phyloP scores from a whole-genome alignment of 2,797 vertebrate species.

The Mormyrus proboscirostris region DNA sequence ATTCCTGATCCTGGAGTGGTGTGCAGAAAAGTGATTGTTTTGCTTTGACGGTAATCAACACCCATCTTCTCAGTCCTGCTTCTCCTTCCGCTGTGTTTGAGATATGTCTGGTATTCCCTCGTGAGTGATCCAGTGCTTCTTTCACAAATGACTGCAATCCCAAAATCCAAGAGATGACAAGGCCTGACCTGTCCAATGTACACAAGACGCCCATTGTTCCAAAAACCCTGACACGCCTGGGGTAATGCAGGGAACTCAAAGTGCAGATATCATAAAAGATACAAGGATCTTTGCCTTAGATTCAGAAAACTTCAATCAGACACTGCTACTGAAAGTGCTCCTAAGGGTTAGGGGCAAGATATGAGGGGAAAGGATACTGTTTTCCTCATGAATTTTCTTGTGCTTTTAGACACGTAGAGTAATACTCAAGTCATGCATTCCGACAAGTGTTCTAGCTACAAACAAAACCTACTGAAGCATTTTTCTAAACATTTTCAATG shows the following conservation, averaged over 20 bases:
- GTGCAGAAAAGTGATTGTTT: not conserved
- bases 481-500: not conserved
- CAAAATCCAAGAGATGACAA: conserved; percentile 2
- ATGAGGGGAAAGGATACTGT: not conserved
- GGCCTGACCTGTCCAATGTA: conserved; percentile 6
- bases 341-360: not conserved
- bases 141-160: conserved; percentile 15
- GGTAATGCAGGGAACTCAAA: conserved; percentile 8
- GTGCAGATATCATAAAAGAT: conserved; percentile 9
- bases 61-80: not conserved
- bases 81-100: not conserved
- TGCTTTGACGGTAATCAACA: not conserved
- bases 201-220: conserved; percentile 7
- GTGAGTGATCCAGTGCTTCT: not conserved
- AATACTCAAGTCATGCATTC: not conserved
- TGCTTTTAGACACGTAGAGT: not conserved
- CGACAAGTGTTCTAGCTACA: not conserved
- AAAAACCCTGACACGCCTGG: not conserved
- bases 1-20: not conserved
- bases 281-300: not conserved
- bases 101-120: conserved; percentile 8
- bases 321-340: not conserved
- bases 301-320: not conserved
- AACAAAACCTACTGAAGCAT: not conserved
- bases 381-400: not conserved